A percentile compares a stretch with the other conserved stretches of the same genome.
Conservation (phyloP, 2,113 vertebrate species). For the Spea multiplicata region DNA sequence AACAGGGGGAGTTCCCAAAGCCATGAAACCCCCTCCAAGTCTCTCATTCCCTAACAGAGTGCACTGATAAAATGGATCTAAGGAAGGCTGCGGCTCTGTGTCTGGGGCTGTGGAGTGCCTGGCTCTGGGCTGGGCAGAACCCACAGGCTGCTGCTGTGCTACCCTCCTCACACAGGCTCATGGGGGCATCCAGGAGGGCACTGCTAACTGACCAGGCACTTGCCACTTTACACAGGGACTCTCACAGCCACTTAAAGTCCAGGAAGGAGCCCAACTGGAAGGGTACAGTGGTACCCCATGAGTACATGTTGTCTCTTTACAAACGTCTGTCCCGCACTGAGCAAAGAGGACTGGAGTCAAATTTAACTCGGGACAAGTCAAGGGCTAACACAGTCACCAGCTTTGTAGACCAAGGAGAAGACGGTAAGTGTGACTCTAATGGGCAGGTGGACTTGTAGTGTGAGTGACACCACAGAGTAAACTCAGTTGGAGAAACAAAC, state of each 20-base stretch:
- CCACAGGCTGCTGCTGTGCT: constrained; percentile 43
- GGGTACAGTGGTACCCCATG: constrained; percentile 70
- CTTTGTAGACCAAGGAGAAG: constrained; percentile 71
- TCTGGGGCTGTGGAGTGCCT: constrained; percentile 64
- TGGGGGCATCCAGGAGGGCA: constrained; percentile 20
- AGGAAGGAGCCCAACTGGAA: constrained; percentile 52
- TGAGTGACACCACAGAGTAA: not conserved
- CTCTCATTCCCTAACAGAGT: constrained; percentile 55
- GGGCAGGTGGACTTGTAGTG: not conserved
- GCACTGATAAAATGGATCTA: constrained; percentile 67
- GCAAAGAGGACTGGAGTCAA: constrained; percentile 48
- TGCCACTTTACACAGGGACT: constrained; percentile 17
- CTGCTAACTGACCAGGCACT: constrained; percentile 26
- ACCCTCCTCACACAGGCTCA: constrained; percentile 1
- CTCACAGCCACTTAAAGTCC: constrained; percentile 10
- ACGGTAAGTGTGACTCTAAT: constrained; percentile 53
- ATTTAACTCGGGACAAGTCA: constrained; percentile 50
- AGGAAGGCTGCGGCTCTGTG: constrained; percentile 65
- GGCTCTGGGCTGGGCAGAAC: constrained; percentile 54
- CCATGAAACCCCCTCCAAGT: constrained; percentile 54
- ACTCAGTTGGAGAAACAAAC: not conserved
- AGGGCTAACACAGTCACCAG: constrained; percentile 76
- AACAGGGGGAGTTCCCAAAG: constrained; percentile 61
- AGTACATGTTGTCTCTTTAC: constrained; percentile 82
- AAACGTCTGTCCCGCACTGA: constrained; percentile 63